Percentiles rank a stretch among this genome's conserved stretches.
Evolutionary conservation across 1,140 invertebrate species (phyloP).

Genomic region (Marisa cornuarietis): DNA sequence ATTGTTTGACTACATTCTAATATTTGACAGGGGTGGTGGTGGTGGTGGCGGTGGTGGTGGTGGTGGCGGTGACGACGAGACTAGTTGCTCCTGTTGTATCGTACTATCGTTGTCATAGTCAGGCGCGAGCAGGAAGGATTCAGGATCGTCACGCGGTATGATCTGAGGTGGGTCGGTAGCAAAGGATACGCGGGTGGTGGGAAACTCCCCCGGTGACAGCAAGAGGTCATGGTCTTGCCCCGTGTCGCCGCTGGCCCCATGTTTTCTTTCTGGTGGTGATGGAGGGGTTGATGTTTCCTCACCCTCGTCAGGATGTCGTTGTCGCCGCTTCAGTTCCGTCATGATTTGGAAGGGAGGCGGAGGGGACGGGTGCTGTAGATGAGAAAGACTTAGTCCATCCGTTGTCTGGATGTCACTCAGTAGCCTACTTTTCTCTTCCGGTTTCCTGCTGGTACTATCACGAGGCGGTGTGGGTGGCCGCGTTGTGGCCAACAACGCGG

Average conservation of each 20-base stretch:
- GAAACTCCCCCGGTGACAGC: too few species aligned
- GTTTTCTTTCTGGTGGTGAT: too few species aligned
- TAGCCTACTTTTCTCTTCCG: background rate
- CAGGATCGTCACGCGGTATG: conserved; percentile 2
- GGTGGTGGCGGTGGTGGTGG: conserved; percentile 11
- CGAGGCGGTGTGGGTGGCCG: conserved; percentile 15
- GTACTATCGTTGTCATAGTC: background rate
- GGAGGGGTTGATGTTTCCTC: too few species aligned
- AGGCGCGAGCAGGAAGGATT: background rate
- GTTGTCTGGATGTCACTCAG: background rate
- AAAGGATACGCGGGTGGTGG: conserved; percentile 5
- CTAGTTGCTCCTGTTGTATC: background rate
- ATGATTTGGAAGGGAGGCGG: background rate
- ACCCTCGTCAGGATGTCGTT: conserved; percentile 12
- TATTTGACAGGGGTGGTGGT: background rate
- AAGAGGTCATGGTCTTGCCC: too few species aligned
- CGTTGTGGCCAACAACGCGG: background rate
- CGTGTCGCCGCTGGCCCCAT: too few species aligned
- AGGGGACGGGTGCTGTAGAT: background rate
- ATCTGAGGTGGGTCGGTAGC: conserved; percentile 7
- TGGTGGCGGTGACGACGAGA: background rate
- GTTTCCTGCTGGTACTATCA: background rate
- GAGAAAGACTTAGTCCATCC: too few species aligned
- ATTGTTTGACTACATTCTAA: too few species aligned
- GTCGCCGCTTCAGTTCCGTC: conserved; percentile 20